phyloP scores from a whole-genome alignment of 1,140 invertebrate genomes.

The Cyrtorhinus lividipennis region DNA sequence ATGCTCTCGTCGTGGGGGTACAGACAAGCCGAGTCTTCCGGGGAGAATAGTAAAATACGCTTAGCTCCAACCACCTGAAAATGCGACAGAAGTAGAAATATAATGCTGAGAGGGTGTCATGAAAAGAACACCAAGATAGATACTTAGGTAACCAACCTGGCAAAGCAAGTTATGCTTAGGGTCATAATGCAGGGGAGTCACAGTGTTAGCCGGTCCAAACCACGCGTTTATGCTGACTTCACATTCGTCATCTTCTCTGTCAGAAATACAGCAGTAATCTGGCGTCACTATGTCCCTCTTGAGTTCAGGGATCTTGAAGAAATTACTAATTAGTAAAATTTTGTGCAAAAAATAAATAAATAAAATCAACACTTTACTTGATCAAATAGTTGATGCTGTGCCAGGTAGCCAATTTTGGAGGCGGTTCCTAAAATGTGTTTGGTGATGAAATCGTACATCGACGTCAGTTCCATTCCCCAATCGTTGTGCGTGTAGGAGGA shows the following conservation, averaged over 20 bases:
- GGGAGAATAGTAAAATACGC: slow-evolving; percentile 63
- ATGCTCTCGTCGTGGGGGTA: slow-evolving; percentile 69
- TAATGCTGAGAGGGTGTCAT: background rate
- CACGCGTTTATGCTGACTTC: slow-evolving; percentile 78
- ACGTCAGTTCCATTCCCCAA: slow-evolving; percentile 87
- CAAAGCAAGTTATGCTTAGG: slow-evolving; percentile 88
- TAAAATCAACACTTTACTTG: slow-evolving; percentile 38
- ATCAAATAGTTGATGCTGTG: slow-evolving; percentile 91
- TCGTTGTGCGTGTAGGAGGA: slow-evolving; percentile 79
- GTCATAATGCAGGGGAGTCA: slow-evolving; percentile 92
- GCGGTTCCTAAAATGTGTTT: slow-evolving; percentile 36
- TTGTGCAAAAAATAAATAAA: background rate
- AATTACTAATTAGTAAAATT: background rate
- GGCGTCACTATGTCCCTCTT: slow-evolving; percentile 73
- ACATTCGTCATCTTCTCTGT: slow-evolving; percentile 34
- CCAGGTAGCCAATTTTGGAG: slow-evolving; percentile 68
- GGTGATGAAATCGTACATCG: slow-evolving; percentile 67
- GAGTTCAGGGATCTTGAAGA: slow-evolving; percentile 63
- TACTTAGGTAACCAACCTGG: slow-evolving; percentile 38
- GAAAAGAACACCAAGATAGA: too few relatives aligned
- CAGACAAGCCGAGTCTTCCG: slow-evolving; percentile 48
- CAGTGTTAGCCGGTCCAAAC: slow-evolving; percentile 87
- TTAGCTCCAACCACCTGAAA: slow-evolving; percentile 70
- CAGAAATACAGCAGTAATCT: slow-evolving; percentile 69
- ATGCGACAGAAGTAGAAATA: background rate